These are phyloP conservation scores for Cephus pulcher DNA, from an alignment of 2,888 invertebrate genomes.

Conservation along the genomic window DNA sequence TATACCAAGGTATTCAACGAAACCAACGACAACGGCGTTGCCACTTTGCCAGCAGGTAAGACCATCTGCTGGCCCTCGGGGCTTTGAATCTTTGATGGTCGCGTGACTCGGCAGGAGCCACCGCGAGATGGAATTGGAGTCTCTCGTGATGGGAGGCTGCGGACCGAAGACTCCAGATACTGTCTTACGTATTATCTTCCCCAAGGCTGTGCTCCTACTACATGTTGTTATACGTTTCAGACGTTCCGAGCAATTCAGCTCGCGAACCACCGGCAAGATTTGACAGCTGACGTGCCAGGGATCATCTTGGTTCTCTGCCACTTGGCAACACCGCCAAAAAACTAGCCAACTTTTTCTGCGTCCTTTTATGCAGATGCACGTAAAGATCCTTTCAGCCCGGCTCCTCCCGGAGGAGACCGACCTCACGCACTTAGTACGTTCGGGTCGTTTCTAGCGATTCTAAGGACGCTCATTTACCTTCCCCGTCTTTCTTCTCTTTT, in stretches of 20 bases:
- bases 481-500: not conserved
- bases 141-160: conserved; percentile 36
- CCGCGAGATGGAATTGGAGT: conserved; percentile 45
- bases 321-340: not conserved
- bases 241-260: not conserved
- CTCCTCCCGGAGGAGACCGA: not conserved
- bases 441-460: not conserved
- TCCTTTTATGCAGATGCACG: not conserved
- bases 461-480: not conserved
- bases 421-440: not conserved
- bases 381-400: not conserved
- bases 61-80: conserved; percentile 64
- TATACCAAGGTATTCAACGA: not conserved
- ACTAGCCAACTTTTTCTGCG: not conserved
- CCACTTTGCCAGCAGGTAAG: conserved; percentile 31
- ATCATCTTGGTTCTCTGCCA: not conserved
- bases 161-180: not conserved
- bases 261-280: not conserved
- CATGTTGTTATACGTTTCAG: not conserved
- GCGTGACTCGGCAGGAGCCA: conserved; percentile 62
- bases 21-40: not conserved
- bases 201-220: not conserved
- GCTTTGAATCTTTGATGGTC: conserved; percentile 64
- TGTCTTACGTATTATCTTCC: not conserved
- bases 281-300: not conserved